Evolutionary conservation across 2,888 invertebrate species (phyloP), one percentile per base, ranked within the genome.

Genomic region (Caprella mutica): DNA sequence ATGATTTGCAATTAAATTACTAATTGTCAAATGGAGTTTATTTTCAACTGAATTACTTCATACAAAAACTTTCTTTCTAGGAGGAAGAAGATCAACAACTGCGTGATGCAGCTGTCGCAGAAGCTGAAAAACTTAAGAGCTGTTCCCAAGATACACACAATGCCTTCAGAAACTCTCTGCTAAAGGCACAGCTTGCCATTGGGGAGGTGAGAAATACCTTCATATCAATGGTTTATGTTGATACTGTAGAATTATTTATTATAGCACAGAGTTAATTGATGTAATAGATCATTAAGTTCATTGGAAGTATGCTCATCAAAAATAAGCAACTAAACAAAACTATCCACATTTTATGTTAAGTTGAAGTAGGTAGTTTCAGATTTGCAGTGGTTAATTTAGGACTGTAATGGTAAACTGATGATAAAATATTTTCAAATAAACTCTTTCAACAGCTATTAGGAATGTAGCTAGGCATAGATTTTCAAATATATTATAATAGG

Each of bases 121-220:
- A 64, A 30, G 55, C 55, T 46, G 53, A 17, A 5, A 52, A 58
- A 17, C 56, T 58, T 38, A 58, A 64, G 14, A 56, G 53, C 21
- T 48, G 52, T 27, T 46, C 56, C 6, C 57, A 53, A 29, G 58
- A 64, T 26, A 55, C 59, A 52, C 64, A 64, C 42, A 26, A 42
- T 12, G 52, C 56, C 30, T 60, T 64, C 30, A 40, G 64, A 35
- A 60, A 64, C 43, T 59, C 60, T 21, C 23, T 60, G 9, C 43
- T 64, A 24, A 43, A 43, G 14, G 48, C 64, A 35, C 59, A 64
- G 21, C 56, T 64, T n/a, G 55, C 64, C 14, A 60, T 64, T 30
- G 60, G 52, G 23, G 59, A 64, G 60, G 64, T 64, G 19, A n/a
- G 35, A 12, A 12, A n/a, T 35, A 35, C 35, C 9, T 35, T 12